Base-by-base conservation (phyloP, 2,888 invertebrate genomes). In the Morpho achilles region DNA sequence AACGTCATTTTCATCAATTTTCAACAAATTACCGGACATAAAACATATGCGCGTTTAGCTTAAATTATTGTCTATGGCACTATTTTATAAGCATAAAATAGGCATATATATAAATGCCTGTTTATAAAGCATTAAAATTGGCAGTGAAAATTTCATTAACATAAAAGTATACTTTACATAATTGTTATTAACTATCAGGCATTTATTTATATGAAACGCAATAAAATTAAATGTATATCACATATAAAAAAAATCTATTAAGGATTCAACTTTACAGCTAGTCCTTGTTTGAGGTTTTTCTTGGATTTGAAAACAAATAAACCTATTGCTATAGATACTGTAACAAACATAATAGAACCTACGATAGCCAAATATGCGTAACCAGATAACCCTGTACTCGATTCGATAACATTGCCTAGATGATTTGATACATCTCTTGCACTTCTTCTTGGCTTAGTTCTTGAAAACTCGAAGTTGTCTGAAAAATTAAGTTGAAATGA, bases 11-110 rank as follows among this genome's bases (percentile, higher is more conserved):
- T 16, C 16, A 16, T 16, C 1, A 32, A 32, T 32, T 5, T 1
- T 32, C 32, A 32, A 32, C 32, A 32, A 32, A 32, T 32, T 32
- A 32, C 32, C 32, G 32, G 32, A 32, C 32, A 32, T 51, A n/a
- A 23, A 43, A 46, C 39, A 23, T 47, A 43, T 48, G 49, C 42
- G 49, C 55, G 44, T 23, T 10, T 16, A 43, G 55, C 23, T 41
- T 7, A 16, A 10, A 7, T 39, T 43, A 9, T 32, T 44, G 16
- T 44, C 50, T 87, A 88, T 88, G 88, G 88, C 88, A 88, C 87
- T 87, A 85, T 84, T 82, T 84, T 82, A 86, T 76, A 76, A 83
- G 82, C 43, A 50, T 50, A 83, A 84, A 84, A 80, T 82, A 84
- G 81, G 77, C 79, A 80, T 77, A 72, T 65, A 59, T 60, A 62